Percentiles rank a stretch among this genome's conserved stretches.
phyloP scores from a whole-genome alignment of 2,888 invertebrate genomes.

The Drosophila leonis region DNA sequence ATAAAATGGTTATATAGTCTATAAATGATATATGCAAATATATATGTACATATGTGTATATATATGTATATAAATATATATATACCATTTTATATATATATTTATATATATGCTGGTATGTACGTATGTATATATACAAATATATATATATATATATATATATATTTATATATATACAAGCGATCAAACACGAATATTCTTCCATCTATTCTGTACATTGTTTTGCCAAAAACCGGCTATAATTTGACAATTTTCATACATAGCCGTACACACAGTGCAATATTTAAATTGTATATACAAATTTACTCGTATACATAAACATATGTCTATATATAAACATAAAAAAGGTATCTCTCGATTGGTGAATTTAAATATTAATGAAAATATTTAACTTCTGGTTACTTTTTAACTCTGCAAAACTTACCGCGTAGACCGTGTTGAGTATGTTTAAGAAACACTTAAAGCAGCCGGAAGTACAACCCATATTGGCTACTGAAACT shows the following conservation, averaged over 20 bases:
- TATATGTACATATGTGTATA: not conserved
- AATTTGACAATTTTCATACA: constrained; percentile 14
- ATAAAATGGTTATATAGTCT: not conserved
- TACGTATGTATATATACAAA: too few species aligned
- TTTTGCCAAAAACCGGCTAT: constrained; percentile 40
- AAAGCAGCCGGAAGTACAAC: constrained; percentile 74
- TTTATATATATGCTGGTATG: not conserved
- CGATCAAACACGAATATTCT: not conserved
- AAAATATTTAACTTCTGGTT: not conserved
- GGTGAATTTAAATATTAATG: not conserved
- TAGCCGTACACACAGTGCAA: constrained; percentile 1
- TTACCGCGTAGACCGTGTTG: constrained; percentile 74
- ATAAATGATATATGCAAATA: not conserved
- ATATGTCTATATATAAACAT: constrained; percentile 8
- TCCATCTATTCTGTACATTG: constrained; percentile 7
- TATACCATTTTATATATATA: not conserved
- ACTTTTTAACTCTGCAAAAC: constrained; percentile 20
- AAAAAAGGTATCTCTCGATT: not conserved
- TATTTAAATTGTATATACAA: not conserved
- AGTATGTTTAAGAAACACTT: constrained; percentile 74
- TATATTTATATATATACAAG: not conserved
- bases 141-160: not conserved
- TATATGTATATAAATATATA: too few species aligned
- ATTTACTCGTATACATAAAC: not conserved
- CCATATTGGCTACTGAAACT: constrained; percentile 60